phyloP scores from a whole-genome alignment of 1,140 invertebrate genomes.

The Drosophila rhopaloa region DNA sequence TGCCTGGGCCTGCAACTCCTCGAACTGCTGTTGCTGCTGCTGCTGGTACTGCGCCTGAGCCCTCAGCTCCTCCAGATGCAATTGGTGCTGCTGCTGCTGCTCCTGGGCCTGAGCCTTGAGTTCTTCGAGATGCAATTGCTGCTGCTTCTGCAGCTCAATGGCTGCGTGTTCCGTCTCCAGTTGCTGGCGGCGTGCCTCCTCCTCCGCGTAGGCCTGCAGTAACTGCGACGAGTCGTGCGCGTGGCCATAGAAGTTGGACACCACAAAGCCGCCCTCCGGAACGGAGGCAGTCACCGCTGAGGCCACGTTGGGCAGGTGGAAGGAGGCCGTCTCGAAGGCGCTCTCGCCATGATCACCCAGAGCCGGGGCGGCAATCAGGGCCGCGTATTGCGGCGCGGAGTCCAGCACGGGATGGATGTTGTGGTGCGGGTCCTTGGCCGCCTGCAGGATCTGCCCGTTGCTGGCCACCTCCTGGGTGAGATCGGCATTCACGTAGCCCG shows the following conservation, averaged over 20 bases:
- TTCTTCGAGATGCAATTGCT: slow-evolving; percentile 58
- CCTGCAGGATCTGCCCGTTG: slow-evolving; percentile 80
- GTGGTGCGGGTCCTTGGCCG: slow-evolving; percentile 78
- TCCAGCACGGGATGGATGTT: slow-evolving; percentile 76
- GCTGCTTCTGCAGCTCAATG: slow-evolving; percentile 62
- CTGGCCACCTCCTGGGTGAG: slow-evolving; percentile 82
- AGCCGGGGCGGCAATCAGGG: slow-evolving; percentile 72
- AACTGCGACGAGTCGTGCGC: slow-evolving; percentile 69
- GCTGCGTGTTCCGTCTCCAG: slow-evolving; percentile 71
- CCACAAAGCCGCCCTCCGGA: slow-evolving; percentile 74
- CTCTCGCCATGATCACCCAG: slow-evolving; percentile 49
- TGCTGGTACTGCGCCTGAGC: slow-evolving; percentile 58
- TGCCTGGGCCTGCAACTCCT: slow-evolving; percentile 57
- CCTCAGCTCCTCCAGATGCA: slow-evolving; percentile 56
- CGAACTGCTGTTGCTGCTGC: slow-evolving; percentile 54
- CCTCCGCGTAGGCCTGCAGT: slow-evolving; percentile 71
- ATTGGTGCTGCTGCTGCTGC: slow-evolving; percentile 54
- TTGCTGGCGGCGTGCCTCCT: slow-evolving; percentile 70
- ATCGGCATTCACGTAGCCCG: slow-evolving; percentile 74
- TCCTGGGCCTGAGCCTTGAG: slow-evolving; percentile 52
- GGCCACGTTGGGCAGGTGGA: slow-evolving; percentile 69
- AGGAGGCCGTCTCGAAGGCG: slow-evolving; percentile 62
- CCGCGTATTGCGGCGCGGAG: slow-evolving; percentile 71
- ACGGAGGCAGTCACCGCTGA: slow-evolving; percentile 35
- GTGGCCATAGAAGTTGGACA: slow-evolving; percentile 78